Base-by-base conservation (phyloP, 2,888 invertebrate genomes). In the Cerceris ruficornis region DNA sequence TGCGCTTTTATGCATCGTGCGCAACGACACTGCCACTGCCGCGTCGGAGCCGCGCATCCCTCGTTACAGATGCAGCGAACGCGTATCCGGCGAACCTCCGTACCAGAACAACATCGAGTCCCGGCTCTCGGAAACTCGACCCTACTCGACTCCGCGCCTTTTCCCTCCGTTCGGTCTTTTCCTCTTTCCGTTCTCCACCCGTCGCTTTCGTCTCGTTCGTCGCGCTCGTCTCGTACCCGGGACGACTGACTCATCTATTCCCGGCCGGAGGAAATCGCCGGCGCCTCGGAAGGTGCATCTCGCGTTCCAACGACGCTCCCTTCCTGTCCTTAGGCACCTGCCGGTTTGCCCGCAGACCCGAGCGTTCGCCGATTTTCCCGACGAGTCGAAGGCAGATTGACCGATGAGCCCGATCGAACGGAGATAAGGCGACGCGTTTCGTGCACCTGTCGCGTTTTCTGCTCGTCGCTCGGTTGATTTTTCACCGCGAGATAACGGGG, bases 11-110 rank as follows among this genome's bases (percentile, higher is more conserved):
- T 86, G 85, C 81, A 80, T 66, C 75, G 71, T 80, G 80, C 81
- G 85, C 83, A 74, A 67, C 83, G 82, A 82, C 84, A 75, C 76
- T 71, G 76, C 71, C 68, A 67, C 75, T 71, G 81, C 74, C 79
- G 57, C 60, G 60, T 69, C 57, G 69, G 77, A 83, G 78, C 17
- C 55, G 81, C 71, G 76, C 85, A 82, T 76, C 84, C 88, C 88
- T 90, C 91, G 90, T 91, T 91, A 90, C 87, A 89, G 88, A 91
- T 91, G 90, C 91, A 90, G 86, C 77, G 83, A 86, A 84, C 91
- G 90, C 89, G 90, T 90, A 91, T 91, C 91, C 91, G 91, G 91
- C 89, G 77, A 80, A 77, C 77, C 83, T 71, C 69, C 72, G 80
- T 62, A 67, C 75, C 66, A 69, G 82, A 70, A 74, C 60, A 71